Base-by-base conservation (phyloP, 2,888 invertebrate species). In the Idaea straminata region DNA sequence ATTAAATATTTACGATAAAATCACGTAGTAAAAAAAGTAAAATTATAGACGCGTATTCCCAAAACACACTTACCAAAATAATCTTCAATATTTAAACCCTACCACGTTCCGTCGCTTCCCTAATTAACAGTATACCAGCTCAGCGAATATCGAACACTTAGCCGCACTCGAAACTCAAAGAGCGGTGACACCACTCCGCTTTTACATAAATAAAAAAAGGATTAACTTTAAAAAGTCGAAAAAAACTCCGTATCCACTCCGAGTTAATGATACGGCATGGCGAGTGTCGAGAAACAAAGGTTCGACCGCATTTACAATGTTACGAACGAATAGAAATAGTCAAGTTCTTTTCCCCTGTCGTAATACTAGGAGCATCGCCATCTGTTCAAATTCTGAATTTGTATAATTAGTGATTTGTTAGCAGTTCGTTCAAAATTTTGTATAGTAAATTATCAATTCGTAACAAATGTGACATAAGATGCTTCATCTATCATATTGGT, bases 211-310 rank as follows among this genome's bases (percentile, higher is more conserved):
- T 87, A 90, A 85, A 89, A 87, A 90, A 88, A 85, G 83, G 84
- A 91, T 91, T 91, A 92, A 86, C 81, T 84, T 80, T 85, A 91
- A 92, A 91, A 91, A 90, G 86, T 84, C 82, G 64, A 87, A 91
- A 90, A 90, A 91, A 85, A 80, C 80, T 74, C 69, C 69, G 72
- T 88, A 86, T 86, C 89, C 92, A 91, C 92, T 92, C 85, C 86
- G 89, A 91, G 92, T 92, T 92, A 92, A 92, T 92, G 92, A 92
- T 92, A 92, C 92, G 92, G 87, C 87, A 90, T 86, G 89, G 83
- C 83, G 91, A 87, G 89, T 87, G 86, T 86, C 83, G 87, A 83
- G 85, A 92, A 92, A 92, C 92, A 92, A 92, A 91, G 92, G 83
- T 85, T 83, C 61, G 81, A 83, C 38, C 35, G 67, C 69, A 64